Percentiles rank a stretch among this genome's conserved stretches.
Evolutionary conservation across 2,113 vertebrate species (phyloP).

Genomic region (Pluvialis apricaria): DNA sequence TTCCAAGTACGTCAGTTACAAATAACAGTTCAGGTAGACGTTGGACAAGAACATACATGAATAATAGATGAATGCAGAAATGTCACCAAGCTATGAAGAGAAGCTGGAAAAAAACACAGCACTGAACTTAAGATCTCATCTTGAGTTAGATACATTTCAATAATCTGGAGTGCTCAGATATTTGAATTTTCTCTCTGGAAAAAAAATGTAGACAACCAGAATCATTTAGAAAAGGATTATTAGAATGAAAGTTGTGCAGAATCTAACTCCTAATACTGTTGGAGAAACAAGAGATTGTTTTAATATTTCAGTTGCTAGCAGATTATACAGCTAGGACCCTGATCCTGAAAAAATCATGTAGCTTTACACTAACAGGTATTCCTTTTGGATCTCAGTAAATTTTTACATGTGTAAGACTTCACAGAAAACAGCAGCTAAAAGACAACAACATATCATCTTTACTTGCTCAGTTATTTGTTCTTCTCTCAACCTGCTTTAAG

Average conservation of each 20-base stretch:
- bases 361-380: background rate
- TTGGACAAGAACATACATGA: background rate
- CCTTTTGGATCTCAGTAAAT: background rate
- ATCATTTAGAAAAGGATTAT: background rate
- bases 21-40: background rate
- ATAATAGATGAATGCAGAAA: slow-evolving; percentile 12
- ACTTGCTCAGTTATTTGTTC: background rate
- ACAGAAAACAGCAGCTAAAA: background rate
- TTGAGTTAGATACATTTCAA: background rate
- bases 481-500: background rate
- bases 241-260: background rate
- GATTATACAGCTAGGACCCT: background rate
- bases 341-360: background rate
- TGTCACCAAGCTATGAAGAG: background rate
- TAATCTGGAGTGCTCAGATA: background rate
- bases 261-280: background rate
- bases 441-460: background rate
- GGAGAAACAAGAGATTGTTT: background rate
- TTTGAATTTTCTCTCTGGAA: background rate
- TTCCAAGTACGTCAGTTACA: background rate
- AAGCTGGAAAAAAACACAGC: background rate
- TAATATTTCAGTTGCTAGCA: background rate
- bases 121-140: background rate
- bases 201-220: background rate
- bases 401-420: background rate